phyloP scores from a whole-genome alignment of 2,113 vertebrate species.

The Erythrolamprus reginae region DNA sequence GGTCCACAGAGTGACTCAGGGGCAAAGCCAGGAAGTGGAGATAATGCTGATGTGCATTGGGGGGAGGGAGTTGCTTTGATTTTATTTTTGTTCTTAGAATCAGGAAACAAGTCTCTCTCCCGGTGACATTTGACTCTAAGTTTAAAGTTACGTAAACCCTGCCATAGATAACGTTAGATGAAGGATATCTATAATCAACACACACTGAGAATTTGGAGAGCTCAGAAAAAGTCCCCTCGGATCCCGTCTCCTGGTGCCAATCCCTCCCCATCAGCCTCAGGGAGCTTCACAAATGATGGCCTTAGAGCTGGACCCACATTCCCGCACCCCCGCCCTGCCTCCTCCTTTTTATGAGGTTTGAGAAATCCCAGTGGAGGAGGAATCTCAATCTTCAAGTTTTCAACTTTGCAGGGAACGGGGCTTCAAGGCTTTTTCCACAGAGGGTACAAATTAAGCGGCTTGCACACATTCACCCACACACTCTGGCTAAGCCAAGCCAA shows the following conservation, averaged over 20 bases:
- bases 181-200: not conserved
- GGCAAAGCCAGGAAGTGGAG: not conserved
- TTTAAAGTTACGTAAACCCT: not conserved
- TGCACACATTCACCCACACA: not conserved
- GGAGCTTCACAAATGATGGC: not conserved
- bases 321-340: not conserved
- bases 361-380: not conserved
- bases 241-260: not conserved
- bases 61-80: not conserved
- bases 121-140: not conserved
- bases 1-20: conserved; percentile 9
- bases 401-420: not conserved
- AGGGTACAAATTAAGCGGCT: not conserved
- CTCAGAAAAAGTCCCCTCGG: not conserved
- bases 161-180: not conserved
- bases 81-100: not conserved
- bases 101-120: not conserved
- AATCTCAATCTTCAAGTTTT: not conserved
- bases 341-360: not conserved
- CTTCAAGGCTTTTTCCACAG: not conserved
- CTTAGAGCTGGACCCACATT: not conserved
- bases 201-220: not conserved
- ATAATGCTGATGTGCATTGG: not conserved
- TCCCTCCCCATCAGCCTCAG: not conserved
- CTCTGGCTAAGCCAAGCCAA: not conserved